Evolutionary conservation across 2,888 invertebrate species (phyloP), one percentile per base, ranked within the genome.

Genomic region (Caenorhabditis becei): DNA sequence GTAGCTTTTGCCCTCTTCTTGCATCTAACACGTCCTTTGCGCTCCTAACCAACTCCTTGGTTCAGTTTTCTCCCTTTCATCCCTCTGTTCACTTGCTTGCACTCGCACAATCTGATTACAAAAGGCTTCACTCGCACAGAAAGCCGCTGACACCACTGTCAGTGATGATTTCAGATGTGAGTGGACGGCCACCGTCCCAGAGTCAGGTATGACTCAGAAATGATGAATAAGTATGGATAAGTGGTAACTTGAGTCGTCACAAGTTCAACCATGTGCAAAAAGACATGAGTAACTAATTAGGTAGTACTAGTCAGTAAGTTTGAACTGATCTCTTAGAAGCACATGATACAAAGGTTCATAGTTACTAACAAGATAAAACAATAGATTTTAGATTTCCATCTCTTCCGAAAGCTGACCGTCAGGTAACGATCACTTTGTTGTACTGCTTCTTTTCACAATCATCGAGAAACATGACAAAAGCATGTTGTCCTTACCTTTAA

Each of bases 361-460:
- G 32, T 32, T 32, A 32, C 32, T 32, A 32, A 32, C 32, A 4
- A 32, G 10, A 32, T 32, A 56, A 26, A 53, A 3, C 26, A 3
- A 1, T 35, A 56, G 56, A 47, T 35, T 59, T 20, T 23, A 62
- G 62, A 47, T 47, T 18, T 18, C 11, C 26, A 49, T 24, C n/a
- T 28, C 51, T 16, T 65, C 44, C 24, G 72, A 28, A 26, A 72
- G 72, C 74, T 26, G 72, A 24, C 24, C 20, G n/a, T 5, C 35
- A 74, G 74, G 74, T 74, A 74, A 74, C 58, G 41, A 58, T 51
- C 51, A 65, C 37, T 41, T 28, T 74, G 74, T 74, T 65, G 74
- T 74, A 51, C n/a, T 59, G 65, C 74, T 66, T 66, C 74, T 74
- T n/a, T 59, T 51, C 51, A 18, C 26, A 24, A 16, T 20, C 23